These are phyloP conservation scores for Ophion ventricosus DNA, from an alignment of 2,888 invertebrate genomes.

Conservation along the genomic window DNA sequence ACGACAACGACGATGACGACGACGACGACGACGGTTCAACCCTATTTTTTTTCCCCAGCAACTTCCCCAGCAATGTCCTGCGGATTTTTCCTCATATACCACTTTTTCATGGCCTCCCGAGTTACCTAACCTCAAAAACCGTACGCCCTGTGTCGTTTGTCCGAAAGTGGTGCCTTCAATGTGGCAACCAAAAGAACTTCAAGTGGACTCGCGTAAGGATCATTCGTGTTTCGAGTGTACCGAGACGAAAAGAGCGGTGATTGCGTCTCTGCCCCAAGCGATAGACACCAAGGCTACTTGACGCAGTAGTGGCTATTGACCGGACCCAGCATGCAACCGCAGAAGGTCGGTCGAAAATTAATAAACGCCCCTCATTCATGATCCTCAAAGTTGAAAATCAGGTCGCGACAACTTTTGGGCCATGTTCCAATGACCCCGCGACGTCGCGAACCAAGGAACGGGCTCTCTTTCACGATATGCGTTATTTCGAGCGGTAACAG, in stretches of 20 bases:
- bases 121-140: background rate
- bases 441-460: background rate
- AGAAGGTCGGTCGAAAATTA: too few relatives aligned
- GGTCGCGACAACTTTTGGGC: conserved; percentile 47
- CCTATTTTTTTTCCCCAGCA: conserved; percentile 9
- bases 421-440: conserved; percentile 27
- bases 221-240: background rate
- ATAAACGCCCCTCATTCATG: too few relatives aligned
- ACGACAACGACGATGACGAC: conserved; percentile 2
- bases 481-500: conserved; percentile 1
- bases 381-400: conserved; percentile 43
- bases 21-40: conserved; percentile 8
- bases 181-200: background rate
- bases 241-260: background rate
- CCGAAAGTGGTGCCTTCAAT: conserved; percentile 31
- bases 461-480: background rate
- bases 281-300: background rate
- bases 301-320: too few relatives aligned
- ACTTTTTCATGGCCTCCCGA: background rate
- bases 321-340: too few relatives aligned
- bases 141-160: background rate
- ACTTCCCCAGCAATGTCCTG: conserved; percentile 11
- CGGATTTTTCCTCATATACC: background rate
- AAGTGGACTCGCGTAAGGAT: background rate
- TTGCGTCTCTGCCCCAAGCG: background rate